Base-by-base conservation (phyloP, 2,113 vertebrate genomes). In the Colossoma macropomum region DNA sequence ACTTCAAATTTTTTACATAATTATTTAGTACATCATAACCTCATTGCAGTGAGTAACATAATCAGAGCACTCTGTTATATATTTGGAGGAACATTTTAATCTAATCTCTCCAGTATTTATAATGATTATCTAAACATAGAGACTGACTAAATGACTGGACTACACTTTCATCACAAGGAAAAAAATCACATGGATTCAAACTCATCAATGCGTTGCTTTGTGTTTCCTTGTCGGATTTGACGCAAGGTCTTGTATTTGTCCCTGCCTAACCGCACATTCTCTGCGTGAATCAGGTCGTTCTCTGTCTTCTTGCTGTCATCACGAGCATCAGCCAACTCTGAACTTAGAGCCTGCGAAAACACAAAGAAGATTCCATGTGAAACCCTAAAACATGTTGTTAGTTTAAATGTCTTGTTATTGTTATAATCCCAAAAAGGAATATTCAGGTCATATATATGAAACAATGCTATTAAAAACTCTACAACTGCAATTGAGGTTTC, bases 191-290 rank as follows among this genome's bases (percentile, higher is more conserved):
- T 98, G 87, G 97, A 97, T 88, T 99, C 98, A 82, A 99, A 99
- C 83, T 99, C 97, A 62, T 99, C 97, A 0, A 99, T 98, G 75
- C 98, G 96, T 83, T 99, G 98, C 90, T 99, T 99, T 88, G 97
- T 99, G 91, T 99, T 99, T 78, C 97, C 98, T 93, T 97, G 97
- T 13, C 97, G 96, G 34, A 99, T 99, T 92, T 98, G 96, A 59
- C 97, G 96, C 12, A 99, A 94, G 86, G 98, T 99, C 93, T 98
- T 99, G 92, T 98, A 99, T 92, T 99, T 99, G 94, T 99, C 98
- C 50, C 97, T 95, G 79, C 97, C 97, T 0, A 94, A 95, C 74
- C 95, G 95, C 93, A 98, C 96, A 85, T 99, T 99, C 87, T 98
- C 97, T 0, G 96, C 97, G 0, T 99, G 97, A 88, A 99, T 97